A percentile compares a stretch with the other conserved stretches of the same genome.
Conservation (phyloP, 2,888 invertebrate species). For the Cactoblastis cactorum region DNA sequence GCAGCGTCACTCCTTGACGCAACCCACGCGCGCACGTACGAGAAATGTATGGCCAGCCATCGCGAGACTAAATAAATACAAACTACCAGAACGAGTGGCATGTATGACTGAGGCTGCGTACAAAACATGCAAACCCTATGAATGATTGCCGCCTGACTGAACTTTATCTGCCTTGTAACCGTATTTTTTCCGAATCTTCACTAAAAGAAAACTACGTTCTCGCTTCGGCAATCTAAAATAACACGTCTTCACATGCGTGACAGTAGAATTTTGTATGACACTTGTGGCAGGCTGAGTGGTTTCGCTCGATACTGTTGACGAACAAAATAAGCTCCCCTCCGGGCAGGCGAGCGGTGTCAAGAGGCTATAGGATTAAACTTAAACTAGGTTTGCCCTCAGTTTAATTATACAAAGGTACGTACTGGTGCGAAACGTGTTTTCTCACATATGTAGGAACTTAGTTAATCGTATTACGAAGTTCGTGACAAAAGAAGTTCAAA, state of each 20-base stretch:
- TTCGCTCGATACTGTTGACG: conserved; percentile 76
- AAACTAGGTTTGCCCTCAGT: conserved; percentile 75
- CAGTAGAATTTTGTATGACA: conserved; percentile 57
- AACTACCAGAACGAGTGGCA: conserved; percentile 53
- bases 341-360: conserved; percentile 72
- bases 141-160: conserved; percentile 63
- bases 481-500: conserved; percentile 62
- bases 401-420: conserved; percentile 76
- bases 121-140: conserved; percentile 66
- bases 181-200: conserved; percentile 53
- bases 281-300: conserved; percentile 53
- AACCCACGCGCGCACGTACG: conserved; percentile 26
- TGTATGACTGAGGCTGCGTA: conserved; percentile 52
- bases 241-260: conserved; percentile 46
- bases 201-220: conserved; percentile 42
- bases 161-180: conserved; percentile 49
- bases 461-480: conserved; percentile 62
- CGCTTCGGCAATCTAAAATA: conserved; percentile 45
- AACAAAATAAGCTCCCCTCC: conserved; percentile 75
- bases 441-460: conserved; percentile 65
- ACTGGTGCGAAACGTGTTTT: conserved; percentile 56
- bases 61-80: conserved; percentile 55
- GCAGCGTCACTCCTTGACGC: conserved; percentile 34
- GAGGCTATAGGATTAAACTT: conserved; percentile 79
- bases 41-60: conserved; percentile 40